Conservation (phyloP, 1,140 invertebrate species). For the Cydia amplana region DNA sequence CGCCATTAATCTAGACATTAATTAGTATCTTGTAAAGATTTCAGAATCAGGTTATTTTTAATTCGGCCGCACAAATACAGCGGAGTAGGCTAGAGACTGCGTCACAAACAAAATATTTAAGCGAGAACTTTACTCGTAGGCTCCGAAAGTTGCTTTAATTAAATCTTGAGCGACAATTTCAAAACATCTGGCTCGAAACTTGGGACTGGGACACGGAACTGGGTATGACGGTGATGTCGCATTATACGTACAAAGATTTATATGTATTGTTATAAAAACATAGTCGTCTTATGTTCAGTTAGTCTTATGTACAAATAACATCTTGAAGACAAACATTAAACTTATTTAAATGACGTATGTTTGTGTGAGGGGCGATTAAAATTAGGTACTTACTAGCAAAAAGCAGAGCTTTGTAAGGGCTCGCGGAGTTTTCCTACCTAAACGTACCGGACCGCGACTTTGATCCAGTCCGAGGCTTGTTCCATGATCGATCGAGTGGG, state of each 20-base stretch:
- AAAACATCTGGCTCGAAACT: constrained; percentile 58
- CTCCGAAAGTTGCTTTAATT: constrained; percentile 61
- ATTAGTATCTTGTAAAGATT: neutral
- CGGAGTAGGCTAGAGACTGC: constrained; percentile 19
- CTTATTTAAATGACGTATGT: no score
- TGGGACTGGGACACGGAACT: constrained; percentile 11
- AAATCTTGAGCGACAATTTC: constrained; percentile 62
- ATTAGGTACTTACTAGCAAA: no score
- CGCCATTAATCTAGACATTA: neutral
- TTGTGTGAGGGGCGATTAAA: no score
- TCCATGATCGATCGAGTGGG: no score
- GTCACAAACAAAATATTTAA: constrained; percentile 60
- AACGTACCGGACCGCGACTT: no score
- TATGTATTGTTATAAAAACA: constrained; percentile 29
- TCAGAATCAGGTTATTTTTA: neutral
- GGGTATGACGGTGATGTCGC: constrained; percentile 1
- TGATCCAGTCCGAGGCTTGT: no score
- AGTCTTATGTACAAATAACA: no score
- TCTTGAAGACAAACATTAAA: no score
- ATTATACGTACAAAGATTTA: constrained; percentile 38
- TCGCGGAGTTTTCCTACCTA: no score
- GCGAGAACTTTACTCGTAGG: constrained; percentile 49
- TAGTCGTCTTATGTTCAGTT: no score
- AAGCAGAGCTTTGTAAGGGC: no score
- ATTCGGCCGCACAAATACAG: neutral